phyloP scores from a whole-genome alignment of 2,113 vertebrate species.

The Hyaena hyaena region DNA sequence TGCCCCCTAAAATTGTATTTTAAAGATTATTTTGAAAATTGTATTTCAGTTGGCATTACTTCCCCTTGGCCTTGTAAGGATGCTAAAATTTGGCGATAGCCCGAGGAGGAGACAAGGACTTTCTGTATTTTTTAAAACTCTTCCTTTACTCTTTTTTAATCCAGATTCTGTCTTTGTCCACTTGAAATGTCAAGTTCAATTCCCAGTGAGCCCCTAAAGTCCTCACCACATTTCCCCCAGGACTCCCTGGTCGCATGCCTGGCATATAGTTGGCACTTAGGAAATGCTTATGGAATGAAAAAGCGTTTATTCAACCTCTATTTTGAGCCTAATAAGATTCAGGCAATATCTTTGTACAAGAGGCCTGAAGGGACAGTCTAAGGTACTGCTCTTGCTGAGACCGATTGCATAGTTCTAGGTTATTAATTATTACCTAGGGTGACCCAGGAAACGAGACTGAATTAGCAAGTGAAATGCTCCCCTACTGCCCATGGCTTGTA shows the following conservation, averaged over 20 bases:
- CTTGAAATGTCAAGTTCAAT: slow-evolving; percentile 1
- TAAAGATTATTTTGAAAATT: background rate
- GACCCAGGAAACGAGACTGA: slow-evolving; percentile 30
- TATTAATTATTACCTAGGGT: slow-evolving; percentile 64
- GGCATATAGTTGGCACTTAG: background rate
- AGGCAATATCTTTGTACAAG: background rate
- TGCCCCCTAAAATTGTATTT: background rate
- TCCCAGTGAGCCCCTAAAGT: background rate
- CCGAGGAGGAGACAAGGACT: background rate
- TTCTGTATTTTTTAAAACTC: background rate
- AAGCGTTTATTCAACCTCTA: background rate
- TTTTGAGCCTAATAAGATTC: background rate
- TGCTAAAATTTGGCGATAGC: background rate
- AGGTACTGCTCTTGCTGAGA: background rate
- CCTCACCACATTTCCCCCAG: background rate
- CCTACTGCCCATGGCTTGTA: background rate
- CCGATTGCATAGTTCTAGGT: background rate
- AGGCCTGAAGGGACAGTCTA: background rate
- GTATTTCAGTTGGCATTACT: background rate
- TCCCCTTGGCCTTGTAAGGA: background rate
- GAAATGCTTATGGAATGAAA: slow-evolving; percentile 6
- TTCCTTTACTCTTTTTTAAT: slow-evolving; percentile 27
- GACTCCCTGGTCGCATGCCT: background rate
- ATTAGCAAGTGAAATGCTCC: background rate
- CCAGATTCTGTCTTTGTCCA: background rate